Conservation (phyloP, 1,140 invertebrate genomes). For the Nebria ingens region DNA sequence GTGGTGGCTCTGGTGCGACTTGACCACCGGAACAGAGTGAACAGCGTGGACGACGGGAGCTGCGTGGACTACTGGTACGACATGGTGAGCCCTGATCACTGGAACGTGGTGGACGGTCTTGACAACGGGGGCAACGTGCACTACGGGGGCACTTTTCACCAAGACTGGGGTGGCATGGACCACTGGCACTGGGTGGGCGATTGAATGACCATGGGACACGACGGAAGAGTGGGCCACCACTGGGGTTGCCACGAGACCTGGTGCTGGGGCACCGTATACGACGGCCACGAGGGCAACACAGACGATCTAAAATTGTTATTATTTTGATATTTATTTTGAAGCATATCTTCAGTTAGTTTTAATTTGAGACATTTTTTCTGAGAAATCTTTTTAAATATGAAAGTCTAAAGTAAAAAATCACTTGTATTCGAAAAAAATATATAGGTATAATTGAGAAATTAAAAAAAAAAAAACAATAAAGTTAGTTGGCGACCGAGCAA, state of each 20-base stretch:
- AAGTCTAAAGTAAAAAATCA: too few species aligned
- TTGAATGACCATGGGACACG: constrained; percentile 10
- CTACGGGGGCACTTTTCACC: constrained; percentile 14
- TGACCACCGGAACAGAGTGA: constrained; percentile 24
- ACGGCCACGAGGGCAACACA: constrained; percentile 18
- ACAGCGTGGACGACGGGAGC: constrained; percentile 17
- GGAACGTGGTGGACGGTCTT: constrained; percentile 13
- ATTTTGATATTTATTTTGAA: too few species aligned
- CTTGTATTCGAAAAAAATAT: too few species aligned
- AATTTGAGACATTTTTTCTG: too few species aligned
- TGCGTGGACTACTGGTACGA: neutral
- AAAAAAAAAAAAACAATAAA: too few species aligned
- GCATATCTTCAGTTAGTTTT: too few species aligned
- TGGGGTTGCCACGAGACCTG: constrained; percentile 16
- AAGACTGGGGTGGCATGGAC: constrained; percentile 19
- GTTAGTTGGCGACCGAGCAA: too few species aligned
- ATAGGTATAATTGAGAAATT: too few species aligned
- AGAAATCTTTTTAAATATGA: too few species aligned
- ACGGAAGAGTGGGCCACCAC: constrained; percentile 18
- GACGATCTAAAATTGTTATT: constrained; percentile 17
- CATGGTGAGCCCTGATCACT: constrained; percentile 12
- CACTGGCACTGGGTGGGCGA: constrained; percentile 12
- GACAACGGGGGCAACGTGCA: constrained; percentile 10
- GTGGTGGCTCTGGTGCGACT: constrained; percentile 11
- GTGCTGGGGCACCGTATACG: constrained; percentile 19